A percentile compares a stretch with the other conserved stretches of the same genome.
These are phyloP conservation scores for Portunus trituberculatus DNA, from an alignment of 1,140 invertebrate species.

Conservation along the genomic window DNA sequence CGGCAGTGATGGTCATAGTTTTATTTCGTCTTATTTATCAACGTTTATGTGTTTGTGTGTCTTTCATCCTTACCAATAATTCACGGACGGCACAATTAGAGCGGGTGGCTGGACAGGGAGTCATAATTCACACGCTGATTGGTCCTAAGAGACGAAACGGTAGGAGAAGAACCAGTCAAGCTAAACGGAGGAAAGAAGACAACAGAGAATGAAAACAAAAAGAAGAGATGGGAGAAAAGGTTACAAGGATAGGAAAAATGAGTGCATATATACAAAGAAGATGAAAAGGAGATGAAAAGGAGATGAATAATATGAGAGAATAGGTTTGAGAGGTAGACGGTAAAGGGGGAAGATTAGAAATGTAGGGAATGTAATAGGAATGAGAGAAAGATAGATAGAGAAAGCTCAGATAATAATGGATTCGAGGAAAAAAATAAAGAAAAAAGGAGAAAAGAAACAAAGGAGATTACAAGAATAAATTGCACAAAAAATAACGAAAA, in stretches of 20 bases:
- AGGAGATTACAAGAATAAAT: neutral
- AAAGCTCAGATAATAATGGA: too few relatives aligned
- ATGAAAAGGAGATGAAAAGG: neutral
- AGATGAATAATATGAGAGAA: too few relatives aligned
- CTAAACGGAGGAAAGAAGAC: too few relatives aligned
- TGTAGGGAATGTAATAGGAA: too few relatives aligned
- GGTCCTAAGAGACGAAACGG: neutral
- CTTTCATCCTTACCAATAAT: neutral
- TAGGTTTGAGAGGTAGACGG: too few relatives aligned
- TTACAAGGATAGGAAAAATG: too few relatives aligned
- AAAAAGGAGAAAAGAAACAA: neutral
- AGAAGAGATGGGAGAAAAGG: too few relatives aligned
- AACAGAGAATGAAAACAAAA: too few relatives aligned
- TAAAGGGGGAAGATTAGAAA: too few relatives aligned
- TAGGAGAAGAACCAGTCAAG: neutral
- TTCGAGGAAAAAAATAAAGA: neutral
- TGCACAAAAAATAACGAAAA: neutral
- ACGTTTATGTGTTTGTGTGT: conserved; percentile 29
- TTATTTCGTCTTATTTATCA: neutral
- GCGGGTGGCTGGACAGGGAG: neutral
- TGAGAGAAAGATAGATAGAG: too few relatives aligned
- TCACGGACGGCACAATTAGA: neutral
- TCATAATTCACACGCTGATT: neutral
- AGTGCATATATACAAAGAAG: too few relatives aligned
- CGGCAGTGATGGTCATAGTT: neutral